phyloP scores from a whole-genome alignment of 2,888 invertebrate species.

The Spodoptera picta region DNA sequence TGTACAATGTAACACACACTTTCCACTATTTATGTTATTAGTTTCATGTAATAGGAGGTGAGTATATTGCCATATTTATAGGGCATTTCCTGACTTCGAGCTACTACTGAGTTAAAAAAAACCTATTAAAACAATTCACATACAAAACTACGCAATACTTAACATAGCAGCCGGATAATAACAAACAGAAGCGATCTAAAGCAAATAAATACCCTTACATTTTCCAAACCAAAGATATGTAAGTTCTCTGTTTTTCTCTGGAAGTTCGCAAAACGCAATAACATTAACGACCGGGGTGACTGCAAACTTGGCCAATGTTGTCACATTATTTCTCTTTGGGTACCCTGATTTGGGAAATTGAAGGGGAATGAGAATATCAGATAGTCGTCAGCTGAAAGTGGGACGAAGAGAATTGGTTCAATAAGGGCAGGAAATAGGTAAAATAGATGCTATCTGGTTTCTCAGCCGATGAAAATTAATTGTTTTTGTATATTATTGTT shows the following conservation, averaged over 20 bases:
- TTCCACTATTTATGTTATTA: no score
- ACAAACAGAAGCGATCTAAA: conserved; percentile 52
- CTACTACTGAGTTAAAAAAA: no score
- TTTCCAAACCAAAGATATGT: conserved; percentile 56
- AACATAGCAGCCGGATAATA: conserved; percentile 10
- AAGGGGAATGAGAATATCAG: conserved; percentile 5
- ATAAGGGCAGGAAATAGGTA: no score
- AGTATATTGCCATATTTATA: no score
- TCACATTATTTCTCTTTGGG: conserved; percentile 22
- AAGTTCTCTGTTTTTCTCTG: conserved; percentile 64
- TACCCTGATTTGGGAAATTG: conserved; percentile 16
- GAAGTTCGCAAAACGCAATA: conserved; percentile 56
- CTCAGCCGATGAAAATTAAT: no score
- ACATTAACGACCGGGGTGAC: conserved; percentile 41
- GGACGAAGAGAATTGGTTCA: background rate
- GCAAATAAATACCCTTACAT: conserved; percentile 56
- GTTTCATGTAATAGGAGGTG: no score
- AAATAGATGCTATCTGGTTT: no score
- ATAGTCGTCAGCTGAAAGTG: background rate
- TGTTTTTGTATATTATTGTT: no score
- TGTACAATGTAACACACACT: no score
- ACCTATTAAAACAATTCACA: conserved; percentile 7
- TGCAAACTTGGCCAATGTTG: conserved; percentile 47
- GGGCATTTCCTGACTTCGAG: no score
- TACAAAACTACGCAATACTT: conserved; percentile 24